Base-by-base conservation (phyloP, 2,888 invertebrate genomes). In the Eupsilia transversa region DNA sequence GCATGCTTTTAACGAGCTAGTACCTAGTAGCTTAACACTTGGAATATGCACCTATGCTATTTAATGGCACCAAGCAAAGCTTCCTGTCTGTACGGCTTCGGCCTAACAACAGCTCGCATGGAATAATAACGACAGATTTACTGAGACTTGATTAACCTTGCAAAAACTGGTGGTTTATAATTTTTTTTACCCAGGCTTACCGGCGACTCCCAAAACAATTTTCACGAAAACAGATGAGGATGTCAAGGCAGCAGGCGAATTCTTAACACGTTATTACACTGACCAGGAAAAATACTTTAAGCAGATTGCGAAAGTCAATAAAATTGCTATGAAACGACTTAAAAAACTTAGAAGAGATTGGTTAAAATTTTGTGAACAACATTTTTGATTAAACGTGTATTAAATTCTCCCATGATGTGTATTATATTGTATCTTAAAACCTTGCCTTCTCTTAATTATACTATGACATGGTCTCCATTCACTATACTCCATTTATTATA, bases 251-350 rank as follows among this genome's bases (percentile, higher is more conserved):
- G n/a, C 43, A 17, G 6, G 23, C 0, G 27, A 33, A 27, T 61
- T 41, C 17, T 33, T 77, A 23, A 54, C 41, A 33, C 52, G 59
- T 1, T 79, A 20, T 54, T 79, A 79, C 7, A 2, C 4, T 46
- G 46, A 61, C 2, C 76, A 77, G 30, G 2, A 17, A 3, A 72
- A 20, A 41, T 72, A 77, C 35, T 79, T 61, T 12, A 54, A 0
- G 9, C 38, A 77, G 1, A 38, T 77, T 5, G 9, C 46, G 17
- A 79, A 1, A 33, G 33, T 72, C 43, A 79, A 79, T 38, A 46
- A 41, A 10, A 23, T 2, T 27, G 46, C 76, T 23, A 54, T 77
- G 79, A 77, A 79, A 33, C 72, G 54, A 61, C 54, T 77, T 27
- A 23, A 27, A 17, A 79, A 61, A 46, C 46, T 77, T 14, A 46